A percentile compares a stretch with the other conserved stretches of the same genome.
phyloP scores from a whole-genome alignment of 2,888 invertebrate genomes.

The Drosophila trichaetosa region DNA sequence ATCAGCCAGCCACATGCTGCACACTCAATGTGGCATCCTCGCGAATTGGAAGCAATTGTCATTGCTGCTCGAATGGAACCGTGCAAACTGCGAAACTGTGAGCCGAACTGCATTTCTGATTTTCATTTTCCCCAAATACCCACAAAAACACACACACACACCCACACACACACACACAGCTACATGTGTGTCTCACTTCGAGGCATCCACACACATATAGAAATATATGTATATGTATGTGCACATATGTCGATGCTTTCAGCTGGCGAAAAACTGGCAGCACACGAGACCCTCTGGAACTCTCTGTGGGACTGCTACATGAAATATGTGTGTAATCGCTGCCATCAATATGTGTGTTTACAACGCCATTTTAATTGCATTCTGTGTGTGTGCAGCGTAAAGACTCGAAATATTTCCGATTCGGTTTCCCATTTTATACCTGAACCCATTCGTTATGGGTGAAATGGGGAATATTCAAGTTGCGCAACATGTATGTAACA shows the following conservation, averaged over 20 bases:
- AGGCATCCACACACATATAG: background rate
- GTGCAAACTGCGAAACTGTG: constrained; percentile 20
- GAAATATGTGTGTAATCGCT: constrained; percentile 56
- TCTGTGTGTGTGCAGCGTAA: constrained; percentile 30
- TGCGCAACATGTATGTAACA: background rate
- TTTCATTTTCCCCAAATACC: constrained; percentile 11
- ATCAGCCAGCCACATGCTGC: constrained; percentile 13
- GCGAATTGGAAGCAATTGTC: constrained; percentile 54
- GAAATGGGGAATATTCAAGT: background rate
- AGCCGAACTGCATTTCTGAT: constrained; percentile 38
- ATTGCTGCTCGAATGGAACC: constrained; percentile 37
- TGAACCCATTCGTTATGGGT: background rate
- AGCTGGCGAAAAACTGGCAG: background rate
- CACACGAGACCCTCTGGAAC: background rate
- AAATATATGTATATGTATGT: background rate
- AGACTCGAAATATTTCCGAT: constrained; percentile 30
- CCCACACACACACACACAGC: background rate
- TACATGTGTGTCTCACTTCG: background rate
- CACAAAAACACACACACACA: background rate
- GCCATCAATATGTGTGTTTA: constrained; percentile 55
- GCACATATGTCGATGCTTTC: background rate
- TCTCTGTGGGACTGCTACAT: constrained; percentile 18
- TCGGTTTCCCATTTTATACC: constrained; percentile 5
- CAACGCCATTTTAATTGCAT: constrained; percentile 64
- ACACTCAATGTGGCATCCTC: constrained; percentile 46